A percentile compares a stretch with the other conserved stretches of the same genome.
These are phyloP conservation scores for Clitarchus hookeri DNA, from an alignment of 2,888 invertebrate species.

Conservation along the genomic window DNA sequence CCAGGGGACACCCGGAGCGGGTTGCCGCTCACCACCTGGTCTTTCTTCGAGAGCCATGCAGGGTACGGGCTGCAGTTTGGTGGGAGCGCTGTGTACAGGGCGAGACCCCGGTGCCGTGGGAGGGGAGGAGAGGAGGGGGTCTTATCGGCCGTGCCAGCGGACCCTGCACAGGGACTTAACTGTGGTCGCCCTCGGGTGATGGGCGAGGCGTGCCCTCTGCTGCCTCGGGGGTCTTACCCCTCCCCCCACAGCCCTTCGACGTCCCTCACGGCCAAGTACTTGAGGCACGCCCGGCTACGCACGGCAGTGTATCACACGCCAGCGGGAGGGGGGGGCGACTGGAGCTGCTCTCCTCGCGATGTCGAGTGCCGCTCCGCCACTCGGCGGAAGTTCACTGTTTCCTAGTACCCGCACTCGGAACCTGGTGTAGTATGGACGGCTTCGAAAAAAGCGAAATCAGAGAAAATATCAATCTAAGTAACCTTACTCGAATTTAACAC, in stretches of 20 bases:
- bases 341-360: too few relatives aligned
- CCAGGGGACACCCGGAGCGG: too few relatives aligned
- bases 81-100: background rate
- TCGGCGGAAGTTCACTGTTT: too few relatives aligned
- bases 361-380: too few relatives aligned
- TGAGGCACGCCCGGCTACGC: background rate
- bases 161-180: background rate
- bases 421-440: too few relatives aligned
- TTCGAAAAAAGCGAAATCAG: too few relatives aligned
- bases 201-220: slow-evolving; percentile 22
- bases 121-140: background rate
- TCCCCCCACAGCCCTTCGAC: background rate
- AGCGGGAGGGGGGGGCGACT: too few relatives aligned
- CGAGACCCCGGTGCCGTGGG: background rate
- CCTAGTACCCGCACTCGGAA: too few relatives aligned
- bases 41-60: too few relatives aligned
- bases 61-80: background rate
- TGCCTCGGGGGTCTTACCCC: background rate
- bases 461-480: too few relatives aligned
- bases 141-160: slow-evolving; percentile 16
- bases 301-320: background rate
- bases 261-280: background rate
- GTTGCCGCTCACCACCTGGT: too few relatives aligned
- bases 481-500: too few relatives aligned
- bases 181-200: slow-evolving; percentile 15